phyloP scores from a whole-genome alignment of 2,113 vertebrate genomes.

The Petromus typicus region DNA sequence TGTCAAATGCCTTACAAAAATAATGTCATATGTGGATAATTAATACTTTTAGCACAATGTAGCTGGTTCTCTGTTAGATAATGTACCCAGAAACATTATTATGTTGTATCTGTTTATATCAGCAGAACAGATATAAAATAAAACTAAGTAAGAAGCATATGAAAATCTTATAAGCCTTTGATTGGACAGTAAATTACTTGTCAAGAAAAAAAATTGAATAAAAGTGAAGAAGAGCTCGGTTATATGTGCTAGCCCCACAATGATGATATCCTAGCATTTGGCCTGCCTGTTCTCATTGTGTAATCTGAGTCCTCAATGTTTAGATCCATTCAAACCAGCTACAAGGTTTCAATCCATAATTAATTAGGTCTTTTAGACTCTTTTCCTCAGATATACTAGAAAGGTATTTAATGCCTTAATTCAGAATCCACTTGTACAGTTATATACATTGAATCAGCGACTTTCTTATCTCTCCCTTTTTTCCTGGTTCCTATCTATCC shows the following conservation, averaged over 20 bases:
- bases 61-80: background rate
- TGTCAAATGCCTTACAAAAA: constrained; percentile 44
- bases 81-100: background rate
- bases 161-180: constrained; percentile 6
- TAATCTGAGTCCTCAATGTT: background rate
- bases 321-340: background rate
- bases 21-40: constrained; percentile 49
- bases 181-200: background rate
- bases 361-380: background rate
- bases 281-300: background rate
- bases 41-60: constrained; percentile 28
- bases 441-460: background rate
- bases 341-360: background rate
- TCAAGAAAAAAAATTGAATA: background rate
- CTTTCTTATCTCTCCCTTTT: background rate
- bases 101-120: background rate
- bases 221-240: background rate
- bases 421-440: background rate
- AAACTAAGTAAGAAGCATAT: constrained; percentile 1
- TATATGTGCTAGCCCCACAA: background rate
- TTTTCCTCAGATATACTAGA: background rate
- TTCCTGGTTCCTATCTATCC: background rate
- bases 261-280: background rate
- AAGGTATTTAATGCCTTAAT: background rate
- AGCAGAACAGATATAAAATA: background rate